Evolutionary conservation across 2,113 vertebrate species (phyloP).

Genomic region (Garra rufa): DNA sequence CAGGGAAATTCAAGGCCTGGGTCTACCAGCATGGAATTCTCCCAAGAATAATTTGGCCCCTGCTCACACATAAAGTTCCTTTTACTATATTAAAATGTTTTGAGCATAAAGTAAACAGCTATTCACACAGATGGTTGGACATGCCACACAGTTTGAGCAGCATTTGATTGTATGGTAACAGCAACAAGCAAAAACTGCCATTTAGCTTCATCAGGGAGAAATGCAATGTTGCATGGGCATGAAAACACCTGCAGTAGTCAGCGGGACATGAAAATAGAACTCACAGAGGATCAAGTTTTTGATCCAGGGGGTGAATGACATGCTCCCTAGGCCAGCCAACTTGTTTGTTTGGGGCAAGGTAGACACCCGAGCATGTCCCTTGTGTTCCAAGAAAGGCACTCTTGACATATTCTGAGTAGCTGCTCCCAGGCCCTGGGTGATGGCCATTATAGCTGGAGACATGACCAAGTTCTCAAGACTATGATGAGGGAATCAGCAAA

Average conservation of each 20-base stretch:
- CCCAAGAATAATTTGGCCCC: too few relatives aligned
- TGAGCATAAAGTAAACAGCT: too few relatives aligned
- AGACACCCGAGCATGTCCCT: neutral
- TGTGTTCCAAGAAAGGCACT: neutral
- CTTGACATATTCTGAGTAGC: neutral
- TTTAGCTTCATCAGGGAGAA: too few relatives aligned
- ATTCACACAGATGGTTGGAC: too few relatives aligned
- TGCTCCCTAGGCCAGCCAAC: neutral
- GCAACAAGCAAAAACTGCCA: too few relatives aligned
- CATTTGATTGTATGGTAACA: too few relatives aligned
- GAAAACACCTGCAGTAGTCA: neutral
- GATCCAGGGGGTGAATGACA: neutral
- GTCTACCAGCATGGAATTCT: too few relatives aligned
- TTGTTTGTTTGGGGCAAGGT: neutral
- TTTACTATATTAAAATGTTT: too few relatives aligned
- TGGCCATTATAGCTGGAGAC: neutral
- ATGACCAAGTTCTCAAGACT: neutral
- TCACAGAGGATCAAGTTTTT: constrained; percentile 1
- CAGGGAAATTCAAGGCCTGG: too few relatives aligned
- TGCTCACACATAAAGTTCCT: too few relatives aligned
- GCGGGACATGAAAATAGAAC: neutral
- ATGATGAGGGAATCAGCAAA: neutral
- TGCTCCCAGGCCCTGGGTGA: neutral
- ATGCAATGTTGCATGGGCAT: neutral
- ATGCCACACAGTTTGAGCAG: too few relatives aligned